Evolutionary conservation across 2,797 vertebrate species (phyloP).

Genomic region (Ambastaia sidthimunki): DNA sequence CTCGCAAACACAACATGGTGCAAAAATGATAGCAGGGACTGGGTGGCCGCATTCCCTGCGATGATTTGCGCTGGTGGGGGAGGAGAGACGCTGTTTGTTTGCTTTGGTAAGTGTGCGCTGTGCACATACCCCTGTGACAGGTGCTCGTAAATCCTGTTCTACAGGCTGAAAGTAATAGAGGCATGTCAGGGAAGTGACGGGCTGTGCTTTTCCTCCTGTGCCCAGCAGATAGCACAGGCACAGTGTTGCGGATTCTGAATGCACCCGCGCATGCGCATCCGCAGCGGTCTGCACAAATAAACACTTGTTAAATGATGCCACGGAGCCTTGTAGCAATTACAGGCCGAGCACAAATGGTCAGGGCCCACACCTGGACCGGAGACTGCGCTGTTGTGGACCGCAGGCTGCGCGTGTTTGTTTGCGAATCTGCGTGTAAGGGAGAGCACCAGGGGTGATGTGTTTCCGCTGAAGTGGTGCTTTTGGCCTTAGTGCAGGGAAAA

Average conservation of each 20-base stretch:
- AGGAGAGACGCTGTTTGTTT: constrained; percentile 61
- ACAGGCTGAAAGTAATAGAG: constrained; percentile 49
- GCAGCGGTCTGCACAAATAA: constrained; percentile 35
- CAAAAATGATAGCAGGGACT: constrained; percentile 43
- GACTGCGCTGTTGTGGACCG: neutral
- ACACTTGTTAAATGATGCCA: constrained; percentile 24
- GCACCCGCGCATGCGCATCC: neutral
- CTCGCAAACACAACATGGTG: constrained; percentile 18
- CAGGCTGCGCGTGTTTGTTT: constrained; percentile 34
- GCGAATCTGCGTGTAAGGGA: constrained; percentile 31
- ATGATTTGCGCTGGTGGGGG: constrained; percentile 55
- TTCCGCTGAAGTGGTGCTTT: constrained; percentile 48
- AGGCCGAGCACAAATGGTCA: constrained; percentile 41
- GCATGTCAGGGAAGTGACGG: constrained; percentile 40
- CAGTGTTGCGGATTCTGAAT: neutral
- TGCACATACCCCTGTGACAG: constrained; percentile 63
- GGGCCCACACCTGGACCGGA: constrained; percentile 42
- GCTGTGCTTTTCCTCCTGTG: constrained; percentile 48
- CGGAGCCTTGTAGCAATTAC: constrained; percentile 33
- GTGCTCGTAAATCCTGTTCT: constrained; percentile 61
- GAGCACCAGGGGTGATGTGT: constrained; percentile 58
- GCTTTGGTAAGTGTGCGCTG: constrained; percentile 54
- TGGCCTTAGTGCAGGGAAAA: constrained; percentile 35
- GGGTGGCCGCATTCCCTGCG: constrained; percentile 42
- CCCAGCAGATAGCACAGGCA: constrained; percentile 31